Evolutionary conservation across 2,797 vertebrate genomes (phyloP).

Genomic region (Mus caroli): DNA sequence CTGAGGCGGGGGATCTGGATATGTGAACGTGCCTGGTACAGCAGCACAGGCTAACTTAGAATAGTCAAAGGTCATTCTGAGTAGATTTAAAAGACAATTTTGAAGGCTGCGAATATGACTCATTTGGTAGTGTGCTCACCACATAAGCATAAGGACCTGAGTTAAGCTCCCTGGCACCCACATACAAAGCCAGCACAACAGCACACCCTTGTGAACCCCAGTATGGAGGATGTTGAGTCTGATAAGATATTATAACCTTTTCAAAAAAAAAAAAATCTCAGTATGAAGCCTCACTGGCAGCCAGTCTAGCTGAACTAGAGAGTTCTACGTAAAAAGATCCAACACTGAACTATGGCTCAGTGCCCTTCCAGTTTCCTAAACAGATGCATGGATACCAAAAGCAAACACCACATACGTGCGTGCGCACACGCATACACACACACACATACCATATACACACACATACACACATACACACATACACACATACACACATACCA

Average conservation of each 20-base stretch:
- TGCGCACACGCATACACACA: too few species aligned
- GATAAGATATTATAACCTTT: not conserved
- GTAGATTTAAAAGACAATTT: slow-evolving; percentile 2
- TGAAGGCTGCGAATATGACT: not conserved
- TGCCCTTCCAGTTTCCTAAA: not conserved
- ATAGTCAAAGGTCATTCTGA: not conserved
- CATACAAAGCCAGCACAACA: not conserved
- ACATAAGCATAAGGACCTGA: not conserved
- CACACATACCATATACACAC: too few species aligned
- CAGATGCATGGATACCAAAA: not conserved
- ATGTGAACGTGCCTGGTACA: not conserved
- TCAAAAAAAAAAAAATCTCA: not conserved
- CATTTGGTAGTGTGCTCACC: not conserved
- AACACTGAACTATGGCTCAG: not conserved
- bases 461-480: too few species aligned
- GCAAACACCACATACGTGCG: not conserved
- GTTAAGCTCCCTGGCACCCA: not conserved
- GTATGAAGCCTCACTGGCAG: not conserved
- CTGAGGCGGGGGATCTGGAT: not conserved
- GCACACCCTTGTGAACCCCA: not conserved
- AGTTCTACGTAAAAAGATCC: not conserved
- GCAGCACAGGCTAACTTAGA: not conserved
- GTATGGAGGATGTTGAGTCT: not conserved
- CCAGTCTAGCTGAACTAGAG: not conserved
- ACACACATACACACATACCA: not conserved